Percentiles rank a stretch among this genome's conserved stretches.
phyloP scores from a whole-genome alignment of 92 coral and sea anemone species.

The Isaurus tuberculatus region DNA sequence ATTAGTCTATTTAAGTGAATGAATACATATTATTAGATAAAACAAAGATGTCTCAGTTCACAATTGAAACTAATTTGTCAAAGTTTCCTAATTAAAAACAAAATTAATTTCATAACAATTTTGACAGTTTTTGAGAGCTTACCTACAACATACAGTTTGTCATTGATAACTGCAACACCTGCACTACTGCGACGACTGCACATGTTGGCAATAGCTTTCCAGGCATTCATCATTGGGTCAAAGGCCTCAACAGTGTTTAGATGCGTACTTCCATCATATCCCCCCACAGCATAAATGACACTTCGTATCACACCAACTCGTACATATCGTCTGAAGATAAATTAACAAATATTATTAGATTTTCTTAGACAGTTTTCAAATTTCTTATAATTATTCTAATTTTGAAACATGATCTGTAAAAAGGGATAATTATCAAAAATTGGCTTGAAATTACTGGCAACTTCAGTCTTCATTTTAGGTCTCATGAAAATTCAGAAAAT shows the following conservation, averaged over 20 bases:
- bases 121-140: slow-evolving; percentile 34
- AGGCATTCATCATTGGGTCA: slow-evolving; percentile 75
- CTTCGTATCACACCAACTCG: slow-evolving; percentile 87
- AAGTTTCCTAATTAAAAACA: not conserved
- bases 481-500: too few relatives aligned
- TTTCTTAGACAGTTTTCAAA: not conserved
- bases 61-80: too few relatives aligned
- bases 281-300: slow-evolving; percentile 83
- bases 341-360: not conserved
- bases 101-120: not conserved
- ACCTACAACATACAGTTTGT: slow-evolving; percentile 83
- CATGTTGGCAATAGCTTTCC: slow-evolving; percentile 88
- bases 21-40: too few relatives aligned
- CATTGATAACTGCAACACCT: slow-evolving; percentile 84
- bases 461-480: too few relatives aligned
- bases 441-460: too few relatives aligned
- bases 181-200: slow-evolving; percentile 92
- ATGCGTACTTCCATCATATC: slow-evolving; percentile 90
- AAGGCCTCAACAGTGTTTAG: slow-evolving; percentile 85
- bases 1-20: too few relatives aligned
- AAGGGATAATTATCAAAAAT: too few relatives aligned
- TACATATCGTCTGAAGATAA: slow-evolving; percentile 75
- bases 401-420: too few relatives aligned
- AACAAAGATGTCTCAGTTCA: too few relatives aligned
- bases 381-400: not conserved